phyloP scores from a whole-genome alignment of 2,888 invertebrate species.

The Dolichopus griseipennis region DNA sequence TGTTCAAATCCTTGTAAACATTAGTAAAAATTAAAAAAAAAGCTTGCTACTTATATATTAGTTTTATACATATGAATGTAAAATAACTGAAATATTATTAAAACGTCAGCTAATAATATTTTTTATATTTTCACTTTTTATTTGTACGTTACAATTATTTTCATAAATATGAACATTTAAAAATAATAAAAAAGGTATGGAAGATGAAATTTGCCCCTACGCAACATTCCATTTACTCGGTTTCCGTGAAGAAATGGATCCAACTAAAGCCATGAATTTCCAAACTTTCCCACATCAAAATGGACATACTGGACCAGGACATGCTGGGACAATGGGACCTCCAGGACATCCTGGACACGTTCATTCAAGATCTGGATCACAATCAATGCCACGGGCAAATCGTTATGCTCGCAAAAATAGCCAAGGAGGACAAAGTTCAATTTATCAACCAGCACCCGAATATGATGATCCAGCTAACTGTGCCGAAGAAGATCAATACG shows the following conservation, averaged over 20 bases:
- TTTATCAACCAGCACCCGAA: slow-evolving; percentile 75
- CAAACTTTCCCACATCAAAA: slow-evolving; percentile 75
- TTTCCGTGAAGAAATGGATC: slow-evolving; percentile 94
- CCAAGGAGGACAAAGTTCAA: slow-evolving; percentile 72
- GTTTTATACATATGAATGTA: too few relatives aligned
- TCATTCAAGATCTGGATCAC: slow-evolving; percentile 77
- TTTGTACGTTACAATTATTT: too few relatives aligned
- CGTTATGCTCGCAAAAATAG: slow-evolving; percentile 64
- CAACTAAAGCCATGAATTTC: slow-evolving; percentile 82
- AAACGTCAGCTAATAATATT: slow-evolving; percentile 12
- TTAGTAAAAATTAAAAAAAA: too few relatives aligned
- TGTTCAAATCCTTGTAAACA: slow-evolving; percentile 16
- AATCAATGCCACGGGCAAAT: slow-evolving; percentile 76
- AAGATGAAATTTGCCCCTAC: slow-evolving; percentile 94
- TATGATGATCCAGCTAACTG: slow-evolving; percentile 91
- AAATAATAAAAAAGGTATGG: slow-evolving; percentile 59
- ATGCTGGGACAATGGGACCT: slow-evolving; percentile 75
- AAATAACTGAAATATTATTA: neutral
- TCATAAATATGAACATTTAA: too few relatives aligned
- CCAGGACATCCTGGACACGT: slow-evolving; percentile 69
- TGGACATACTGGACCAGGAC: slow-evolving; percentile 54
- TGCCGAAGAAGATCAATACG: slow-evolving; percentile 86
- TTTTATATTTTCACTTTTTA: too few relatives aligned
- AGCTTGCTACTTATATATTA: too few relatives aligned
- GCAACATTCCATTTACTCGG: slow-evolving; percentile 92